A percentile compares a stretch with the other conserved stretches of the same genome.
These are phyloP conservation scores for Nesidiocoris tenuis DNA, from an alignment of 2,888 invertebrate genomes.

Conservation along the genomic window DNA sequence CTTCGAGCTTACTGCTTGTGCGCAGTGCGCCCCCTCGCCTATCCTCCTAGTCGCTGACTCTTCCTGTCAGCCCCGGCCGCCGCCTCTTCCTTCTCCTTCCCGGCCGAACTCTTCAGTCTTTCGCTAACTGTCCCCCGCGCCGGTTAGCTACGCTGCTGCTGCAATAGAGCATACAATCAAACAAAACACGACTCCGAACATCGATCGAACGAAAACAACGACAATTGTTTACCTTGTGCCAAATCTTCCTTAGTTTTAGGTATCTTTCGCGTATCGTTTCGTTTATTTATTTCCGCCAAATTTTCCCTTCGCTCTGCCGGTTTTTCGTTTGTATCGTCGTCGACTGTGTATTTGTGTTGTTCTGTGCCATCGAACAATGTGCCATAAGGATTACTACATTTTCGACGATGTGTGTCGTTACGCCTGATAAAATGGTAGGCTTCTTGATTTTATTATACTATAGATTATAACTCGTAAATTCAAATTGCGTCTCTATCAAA, in stretches of 20 bases:
- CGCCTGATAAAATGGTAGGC: constrained; percentile 51
- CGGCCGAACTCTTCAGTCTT: constrained; percentile 14
- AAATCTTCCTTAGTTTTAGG: neutral
- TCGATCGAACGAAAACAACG: neutral
- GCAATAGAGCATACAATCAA: constrained; percentile 17
- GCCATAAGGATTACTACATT: constrained; percentile 32
- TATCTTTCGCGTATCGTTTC: neutral
- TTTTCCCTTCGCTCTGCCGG: neutral
- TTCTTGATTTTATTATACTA: neutral
- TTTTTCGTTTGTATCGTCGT: too few relatives aligned
- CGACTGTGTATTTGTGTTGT: constrained; percentile 8
- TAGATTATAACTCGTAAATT: too few relatives aligned
- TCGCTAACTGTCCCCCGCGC: neutral
- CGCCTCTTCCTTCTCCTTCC: too few relatives aligned
- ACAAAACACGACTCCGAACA: neutral
- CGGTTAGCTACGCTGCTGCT: neutral
- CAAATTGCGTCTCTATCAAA: too few relatives aligned
- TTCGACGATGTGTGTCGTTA: constrained; percentile 30
- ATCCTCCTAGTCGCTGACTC: neutral
- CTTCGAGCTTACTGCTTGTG: neutral
- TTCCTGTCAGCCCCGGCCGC: neutral
- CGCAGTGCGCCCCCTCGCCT: neutral
- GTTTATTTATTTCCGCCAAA: neutral
- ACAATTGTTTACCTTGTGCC: neutral
- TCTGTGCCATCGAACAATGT: constrained; percentile 35